Percentiles rank a stretch among this genome's conserved stretches.
Conservation (phyloP, 2,113 vertebrate species). For the Chionodraco myersi region DNA sequence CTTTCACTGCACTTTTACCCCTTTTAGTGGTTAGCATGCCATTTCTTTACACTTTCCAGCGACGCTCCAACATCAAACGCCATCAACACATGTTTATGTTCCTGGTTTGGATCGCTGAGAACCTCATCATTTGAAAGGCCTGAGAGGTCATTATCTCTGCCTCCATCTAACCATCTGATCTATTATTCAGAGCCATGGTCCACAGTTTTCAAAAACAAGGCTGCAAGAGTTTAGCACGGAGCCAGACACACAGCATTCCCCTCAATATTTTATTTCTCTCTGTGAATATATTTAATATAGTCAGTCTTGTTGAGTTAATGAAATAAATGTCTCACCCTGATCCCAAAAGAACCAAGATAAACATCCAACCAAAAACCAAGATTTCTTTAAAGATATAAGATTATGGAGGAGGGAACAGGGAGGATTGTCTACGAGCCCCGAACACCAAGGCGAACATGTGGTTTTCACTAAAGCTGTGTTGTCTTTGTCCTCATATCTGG, state of each 20-base stretch:
- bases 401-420: conserved; percentile 47
- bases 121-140: conserved; percentile 71
- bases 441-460: conserved; percentile 76
- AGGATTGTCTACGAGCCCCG: conserved; percentile 46
- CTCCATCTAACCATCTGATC: conserved; percentile 73
- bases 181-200: conserved; percentile 34
- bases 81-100: conserved; percentile 76
- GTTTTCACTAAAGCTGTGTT: conserved; percentile 81
- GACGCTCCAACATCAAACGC: conserved; percentile 75
- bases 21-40: conserved; percentile 68
- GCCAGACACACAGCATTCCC: conserved; percentile 33
- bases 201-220: conserved; percentile 36
- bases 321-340: conserved; percentile 25
- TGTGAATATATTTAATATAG: conserved; percentile 38
- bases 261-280: conserved; percentile 26
- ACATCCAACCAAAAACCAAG: conserved; percentile 35
- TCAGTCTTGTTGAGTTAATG: conserved; percentile 15
- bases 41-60: conserved; percentile 59
- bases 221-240: conserved; percentile 43
- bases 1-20: conserved; percentile 64
- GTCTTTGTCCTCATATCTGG: conserved; percentile 72
- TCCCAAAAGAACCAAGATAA: conserved; percentile 33
- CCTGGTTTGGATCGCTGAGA: conserved; percentile 70
- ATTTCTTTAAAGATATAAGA: conserved; percentile 34
- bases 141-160: conserved; percentile 70